Evolutionary conservation across 2,797 vertebrate genomes (phyloP), one percentile per base, ranked within the genome.

Genomic region (Malurus splendens): DNA sequence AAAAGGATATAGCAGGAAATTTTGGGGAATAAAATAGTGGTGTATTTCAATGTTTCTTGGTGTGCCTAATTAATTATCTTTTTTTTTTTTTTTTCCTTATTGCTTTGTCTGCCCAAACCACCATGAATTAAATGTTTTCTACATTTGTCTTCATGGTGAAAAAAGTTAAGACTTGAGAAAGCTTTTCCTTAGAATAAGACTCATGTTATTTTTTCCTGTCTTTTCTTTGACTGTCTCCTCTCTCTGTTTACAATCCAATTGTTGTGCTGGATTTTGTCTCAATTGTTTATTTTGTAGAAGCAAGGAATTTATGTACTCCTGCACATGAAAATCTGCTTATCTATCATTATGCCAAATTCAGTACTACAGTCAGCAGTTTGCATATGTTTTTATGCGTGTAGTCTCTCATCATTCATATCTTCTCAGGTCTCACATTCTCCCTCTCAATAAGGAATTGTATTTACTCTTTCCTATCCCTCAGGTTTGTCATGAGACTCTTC

Each of bases 251-350:
- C 45, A 77, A 67, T 85, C 75, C 24, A 79, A 28, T 72, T 90
- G 50, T 50, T 62, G 20, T 80, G 78, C 48, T 36, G 79, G 45
- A 59, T 66, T 79, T 93, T 36, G 24, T 86, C 39, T 52, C 13
- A 55, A 1, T 17, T 66, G 9, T 71, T 82, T 73, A 56, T 70
- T 92, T 78, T 18, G 3, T 78, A 76, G 44, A 25, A 92, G 44
- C 7, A 38, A 82, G 71, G 72, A 87, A 85, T 72, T 84, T 2
- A 56, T 32, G 20, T 76, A 66, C 56, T 75, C 4, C 19, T 7
- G 11, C 42, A 64, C 28, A 70, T 65, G 80, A 83, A 93, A 89
- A 60, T 52, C 32, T 65, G 12, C 66, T 80, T 47, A 78, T 51
- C 33, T 72, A 25, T 48, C 32, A 52, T 51, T 47, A 79, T 80